Evolutionary conservation across 2,113 vertebrate species (phyloP).

Genomic region (Eudorcas thomsonii): DNA sequence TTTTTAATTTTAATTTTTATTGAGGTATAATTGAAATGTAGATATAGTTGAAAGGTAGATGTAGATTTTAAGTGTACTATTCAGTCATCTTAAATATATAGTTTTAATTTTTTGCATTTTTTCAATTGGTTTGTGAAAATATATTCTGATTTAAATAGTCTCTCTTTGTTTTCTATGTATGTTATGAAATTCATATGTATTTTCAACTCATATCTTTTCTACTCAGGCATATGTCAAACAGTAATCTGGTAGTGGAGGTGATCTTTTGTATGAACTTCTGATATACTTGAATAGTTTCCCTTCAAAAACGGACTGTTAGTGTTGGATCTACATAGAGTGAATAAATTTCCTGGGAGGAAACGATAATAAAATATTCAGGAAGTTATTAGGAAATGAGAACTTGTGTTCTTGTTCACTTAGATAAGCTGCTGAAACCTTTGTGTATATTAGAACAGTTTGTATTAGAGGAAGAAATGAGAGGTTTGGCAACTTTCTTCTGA

Average conservation of each 20-base stretch:
- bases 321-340: slow-evolving; percentile 79
- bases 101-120: slow-evolving; percentile 2
- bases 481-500: not conserved
- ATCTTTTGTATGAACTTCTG: slow-evolving; percentile 56
- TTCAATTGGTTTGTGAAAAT: slow-evolving; percentile 2
- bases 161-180: not conserved
- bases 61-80: not conserved
- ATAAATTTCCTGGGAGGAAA: slow-evolving; percentile 85
- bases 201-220: slow-evolving; percentile 16
- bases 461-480: not conserved
- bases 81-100: not conserved
- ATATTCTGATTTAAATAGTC: slow-evolving; percentile 27
- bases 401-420: slow-evolving; percentile 68
- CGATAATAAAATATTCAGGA: slow-evolving; percentile 84
- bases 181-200: not conserved
- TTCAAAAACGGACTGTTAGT: slow-evolving; percentile 76
- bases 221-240: slow-evolving; percentile 32
- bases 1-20: not conserved
- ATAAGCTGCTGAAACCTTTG: slow-evolving; percentile 44
- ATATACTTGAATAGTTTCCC: slow-evolving; percentile 68
- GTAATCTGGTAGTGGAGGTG: slow-evolving; percentile 21
- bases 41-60: not conserved
- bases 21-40: not conserved
- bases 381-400: slow-evolving; percentile 80
- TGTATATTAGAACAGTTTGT: not conserved